Evolutionary conservation across 2,113 vertebrate species (phyloP).

Genomic region (Pyrgilauda ruficollis): DNA sequence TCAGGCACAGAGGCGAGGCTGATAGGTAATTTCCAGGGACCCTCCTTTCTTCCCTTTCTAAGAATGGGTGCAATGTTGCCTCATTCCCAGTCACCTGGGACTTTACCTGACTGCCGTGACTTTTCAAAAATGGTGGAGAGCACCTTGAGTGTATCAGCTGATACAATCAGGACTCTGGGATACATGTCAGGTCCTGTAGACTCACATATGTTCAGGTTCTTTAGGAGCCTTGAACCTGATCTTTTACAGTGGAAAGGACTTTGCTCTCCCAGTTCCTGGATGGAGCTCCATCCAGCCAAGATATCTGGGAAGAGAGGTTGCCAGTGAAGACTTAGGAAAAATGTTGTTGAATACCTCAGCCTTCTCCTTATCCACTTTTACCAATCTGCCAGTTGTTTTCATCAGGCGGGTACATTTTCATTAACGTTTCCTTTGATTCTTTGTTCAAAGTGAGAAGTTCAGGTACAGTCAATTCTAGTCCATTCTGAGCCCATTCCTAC

Average conservation of each 20-base stretch:
- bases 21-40: background rate
- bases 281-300: background rate
- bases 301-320: background rate
- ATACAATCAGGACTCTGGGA: background rate
- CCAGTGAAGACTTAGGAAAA: background rate
- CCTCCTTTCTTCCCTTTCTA: background rate
- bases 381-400: background rate
- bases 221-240: background rate
- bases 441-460: background rate
- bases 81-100: background rate
- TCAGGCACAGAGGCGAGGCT: background rate
- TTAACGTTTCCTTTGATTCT: background rate
- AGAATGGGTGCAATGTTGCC: background rate
- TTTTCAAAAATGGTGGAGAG: background rate
- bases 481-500: background rate
- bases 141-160: background rate
- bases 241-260: background rate
- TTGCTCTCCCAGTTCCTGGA: background rate
- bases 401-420: background rate
- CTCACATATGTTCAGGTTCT: background rate
- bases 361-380: background rate
- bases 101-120: background rate
- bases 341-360: background rate
- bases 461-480: background rate
- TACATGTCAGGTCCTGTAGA: background rate